Conservation (phyloP, 2,113 vertebrate genomes). For the Atherinomorus stipes region DNA sequence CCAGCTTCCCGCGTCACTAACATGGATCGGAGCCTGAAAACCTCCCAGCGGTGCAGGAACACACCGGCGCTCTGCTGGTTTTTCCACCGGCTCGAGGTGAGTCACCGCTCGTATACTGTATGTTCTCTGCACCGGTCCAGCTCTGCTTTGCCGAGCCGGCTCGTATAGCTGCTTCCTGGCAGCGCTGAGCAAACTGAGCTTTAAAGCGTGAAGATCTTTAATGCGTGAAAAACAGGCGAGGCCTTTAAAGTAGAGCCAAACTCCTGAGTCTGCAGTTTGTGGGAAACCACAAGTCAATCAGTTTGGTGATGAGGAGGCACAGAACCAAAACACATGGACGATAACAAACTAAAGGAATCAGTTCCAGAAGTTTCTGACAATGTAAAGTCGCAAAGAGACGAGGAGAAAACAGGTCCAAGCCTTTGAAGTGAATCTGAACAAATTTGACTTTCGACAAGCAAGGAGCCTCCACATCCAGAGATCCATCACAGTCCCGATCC, state of each 20-base stretch:
- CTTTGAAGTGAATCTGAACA: background rate
- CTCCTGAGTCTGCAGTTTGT: conserved; percentile 48
- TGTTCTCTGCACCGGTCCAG: conserved; percentile 22
- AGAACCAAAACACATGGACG: conserved; percentile 21
- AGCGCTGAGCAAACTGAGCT: background rate
- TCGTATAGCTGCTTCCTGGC: conserved; percentile 22
- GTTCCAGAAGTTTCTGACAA: conserved; percentile 1
- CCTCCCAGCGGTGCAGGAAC: conserved; percentile 47
- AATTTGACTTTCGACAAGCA: too few relatives aligned
- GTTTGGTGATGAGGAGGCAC: conserved; percentile 23
- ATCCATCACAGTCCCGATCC: too few relatives aligned
- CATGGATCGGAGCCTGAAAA: conserved; percentile 32
- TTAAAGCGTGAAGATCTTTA: conserved; percentile 34
- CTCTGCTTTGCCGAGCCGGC: background rate
- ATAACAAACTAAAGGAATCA: conserved; percentile 1
- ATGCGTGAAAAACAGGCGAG: conserved; percentile 35
- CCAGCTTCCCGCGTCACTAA: conserved; percentile 39
- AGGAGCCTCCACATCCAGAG: too few relatives aligned
- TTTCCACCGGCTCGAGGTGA: conserved; percentile 54
- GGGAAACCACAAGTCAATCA: conserved; percentile 35
- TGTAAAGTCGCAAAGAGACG: background rate
- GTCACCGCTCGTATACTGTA: conserved; percentile 43
- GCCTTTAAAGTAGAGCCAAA: conserved; percentile 37
- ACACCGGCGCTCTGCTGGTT: conserved; percentile 41
- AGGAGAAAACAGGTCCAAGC: background rate